Evolutionary conservation across 1,140 invertebrate genomes (phyloP).

Genomic region (Leguminivora glycinivorella): DNA sequence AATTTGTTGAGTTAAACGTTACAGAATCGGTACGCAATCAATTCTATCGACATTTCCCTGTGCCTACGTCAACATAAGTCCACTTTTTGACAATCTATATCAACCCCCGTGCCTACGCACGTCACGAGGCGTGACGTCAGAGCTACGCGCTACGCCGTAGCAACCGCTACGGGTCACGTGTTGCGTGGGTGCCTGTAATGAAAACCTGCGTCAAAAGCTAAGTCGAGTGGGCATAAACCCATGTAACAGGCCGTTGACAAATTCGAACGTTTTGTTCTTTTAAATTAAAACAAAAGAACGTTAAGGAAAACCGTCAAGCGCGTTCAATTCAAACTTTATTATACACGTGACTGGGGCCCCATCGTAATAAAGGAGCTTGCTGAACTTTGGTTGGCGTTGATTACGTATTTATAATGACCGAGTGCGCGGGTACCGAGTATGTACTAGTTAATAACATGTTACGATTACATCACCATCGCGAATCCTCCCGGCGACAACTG

Average conservation of each 20-base stretch:
- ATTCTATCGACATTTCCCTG: background rate
- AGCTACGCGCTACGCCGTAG: conserved; percentile 39
- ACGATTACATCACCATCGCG: conserved; percentile 53
- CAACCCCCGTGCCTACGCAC: background rate
- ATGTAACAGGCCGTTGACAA: conserved; percentile 33
- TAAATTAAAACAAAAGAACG: background rate
- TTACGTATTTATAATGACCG: conserved; percentile 14
- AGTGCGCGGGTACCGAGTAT: conserved; percentile 30
- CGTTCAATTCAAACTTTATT: background rate
- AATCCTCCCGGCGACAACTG: conserved; percentile 44
- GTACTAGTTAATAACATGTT: conserved; percentile 25
- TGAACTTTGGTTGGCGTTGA: conserved; percentile 37
- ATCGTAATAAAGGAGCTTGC: background rate
- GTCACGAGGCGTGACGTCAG: conserved; percentile 50
- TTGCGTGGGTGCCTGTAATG: conserved; percentile 41
- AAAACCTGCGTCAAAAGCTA: conserved; percentile 38
- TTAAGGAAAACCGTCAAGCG: background rate
- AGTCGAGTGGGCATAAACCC: conserved; percentile 38
- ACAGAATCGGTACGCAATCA: background rate
- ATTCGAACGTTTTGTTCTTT: conserved; percentile 17
- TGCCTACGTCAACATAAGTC: conserved; percentile 13
- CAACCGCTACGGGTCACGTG: conserved; percentile 45
- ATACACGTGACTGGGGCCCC: background rate
- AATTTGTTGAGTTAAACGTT: background rate
- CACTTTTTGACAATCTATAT: conserved; percentile 12